Percentiles rank a stretch among this genome's conserved stretches.
These are phyloP conservation scores for Hyperoplus immaculatus DNA, from an alignment of 2,797 vertebrate genomes.

Conservation along the genomic window DNA sequence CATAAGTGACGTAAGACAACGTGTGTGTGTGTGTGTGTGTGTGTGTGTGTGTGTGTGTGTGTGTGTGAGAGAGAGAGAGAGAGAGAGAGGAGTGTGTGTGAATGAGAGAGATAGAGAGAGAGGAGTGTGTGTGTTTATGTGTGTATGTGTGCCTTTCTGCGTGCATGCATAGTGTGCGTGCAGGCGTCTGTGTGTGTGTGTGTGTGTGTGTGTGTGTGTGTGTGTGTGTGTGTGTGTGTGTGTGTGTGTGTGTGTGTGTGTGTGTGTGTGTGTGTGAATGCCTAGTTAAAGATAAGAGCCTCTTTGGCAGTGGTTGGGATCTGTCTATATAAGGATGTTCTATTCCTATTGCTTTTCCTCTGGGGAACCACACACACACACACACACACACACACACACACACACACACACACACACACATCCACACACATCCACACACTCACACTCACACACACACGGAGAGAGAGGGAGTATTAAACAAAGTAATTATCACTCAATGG, in stretches of 20 bases:
- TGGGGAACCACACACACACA: conserved; percentile 43
- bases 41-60: neutral
- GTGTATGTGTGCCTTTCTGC: too few species aligned
- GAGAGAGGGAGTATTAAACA: neutral
- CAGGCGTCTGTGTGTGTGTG: neutral
- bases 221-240: neutral
- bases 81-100: neutral
- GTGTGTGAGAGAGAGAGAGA: conserved; percentile 10
- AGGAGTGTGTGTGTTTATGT: too few species aligned
- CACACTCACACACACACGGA: too few species aligned
- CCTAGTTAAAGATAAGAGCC: conserved; percentile 65
- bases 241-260: neutral
- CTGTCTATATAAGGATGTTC: conserved; percentile 81
- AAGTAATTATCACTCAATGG: conserved; percentile 65
- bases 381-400: too few species aligned
- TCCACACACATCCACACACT: too few species aligned
- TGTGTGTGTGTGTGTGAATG: conserved; percentile 16
- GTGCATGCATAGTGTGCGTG: too few species aligned
- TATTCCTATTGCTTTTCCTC: conserved; percentile 79
- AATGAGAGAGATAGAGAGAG: too few species aligned
- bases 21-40: neutral
- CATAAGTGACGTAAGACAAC: neutral
- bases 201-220: conserved; percentile 4
- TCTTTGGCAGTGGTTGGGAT: conserved; percentile 56
- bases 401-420: too few species aligned